A percentile compares a stretch with the other conserved stretches of the same genome.
phyloP scores from a whole-genome alignment of 2,797 vertebrate species.

The Myripristis murdjan region DNA sequence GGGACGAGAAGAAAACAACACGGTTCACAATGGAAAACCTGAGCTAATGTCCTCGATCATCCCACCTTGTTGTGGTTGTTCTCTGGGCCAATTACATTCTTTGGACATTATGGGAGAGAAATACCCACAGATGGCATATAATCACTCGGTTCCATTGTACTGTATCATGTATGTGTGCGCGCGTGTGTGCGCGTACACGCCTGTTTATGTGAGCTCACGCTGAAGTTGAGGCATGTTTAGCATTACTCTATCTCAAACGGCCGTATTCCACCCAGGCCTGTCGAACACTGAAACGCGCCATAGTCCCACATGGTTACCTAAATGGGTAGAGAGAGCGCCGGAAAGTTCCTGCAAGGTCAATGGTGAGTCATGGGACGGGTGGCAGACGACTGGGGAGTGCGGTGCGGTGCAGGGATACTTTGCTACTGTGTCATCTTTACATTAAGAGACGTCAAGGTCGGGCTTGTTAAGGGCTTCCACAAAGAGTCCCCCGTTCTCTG shows the following conservation, averaged over 20 bases:
- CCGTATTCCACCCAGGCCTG: background rate
- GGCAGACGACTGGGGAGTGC: conserved; percentile 53
- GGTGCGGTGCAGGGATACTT: conserved; percentile 47
- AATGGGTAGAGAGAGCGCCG: conserved; percentile 56
- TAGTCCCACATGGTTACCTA: conserved; percentile 63
- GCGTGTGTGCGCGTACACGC: conserved; percentile 6
- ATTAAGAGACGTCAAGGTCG: conserved; percentile 66
- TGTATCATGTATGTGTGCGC: conserved; percentile 9
- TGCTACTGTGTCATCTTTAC: conserved; percentile 76
- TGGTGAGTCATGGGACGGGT: conserved; percentile 64
- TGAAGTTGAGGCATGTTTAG: conserved; percentile 63
- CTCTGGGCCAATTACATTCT: conserved; percentile 69
- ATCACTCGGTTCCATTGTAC: conserved; percentile 37
- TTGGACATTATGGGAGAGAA: conserved; percentile 66
- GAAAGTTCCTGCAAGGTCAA: conserved; percentile 74
- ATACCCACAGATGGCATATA: conserved; percentile 58
- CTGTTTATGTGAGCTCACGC: conserved; percentile 20
- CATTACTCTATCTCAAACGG: conserved; percentile 31
- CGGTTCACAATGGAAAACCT: conserved; percentile 82
- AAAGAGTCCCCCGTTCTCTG: conserved; percentile 46
- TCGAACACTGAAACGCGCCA: conserved; percentile 18
- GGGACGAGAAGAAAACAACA: conserved; percentile 69
- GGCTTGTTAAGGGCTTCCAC: conserved; percentile 49
- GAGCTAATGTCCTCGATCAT: conserved; percentile 76
- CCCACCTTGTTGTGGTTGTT: conserved; percentile 81